These are phyloP conservation scores for Drosophila burlai DNA, from an alignment of 1,140 invertebrate genomes.

Conservation along the genomic window DNA sequence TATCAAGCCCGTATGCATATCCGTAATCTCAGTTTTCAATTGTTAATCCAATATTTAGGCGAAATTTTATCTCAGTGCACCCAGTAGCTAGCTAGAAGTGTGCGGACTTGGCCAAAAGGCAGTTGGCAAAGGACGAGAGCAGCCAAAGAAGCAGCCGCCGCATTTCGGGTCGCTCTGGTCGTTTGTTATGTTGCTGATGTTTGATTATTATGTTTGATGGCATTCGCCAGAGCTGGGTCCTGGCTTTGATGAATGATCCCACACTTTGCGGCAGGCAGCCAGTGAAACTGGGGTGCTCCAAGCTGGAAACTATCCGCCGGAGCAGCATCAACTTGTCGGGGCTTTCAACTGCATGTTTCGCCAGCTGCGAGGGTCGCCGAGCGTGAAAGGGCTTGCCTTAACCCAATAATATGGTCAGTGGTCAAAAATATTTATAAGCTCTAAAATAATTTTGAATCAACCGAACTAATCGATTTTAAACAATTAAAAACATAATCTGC, in stretches of 20 bases:
- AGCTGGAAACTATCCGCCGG: conserved; percentile 43
- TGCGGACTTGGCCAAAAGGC: conserved; percentile 33
- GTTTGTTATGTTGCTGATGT: conserved; percentile 83
- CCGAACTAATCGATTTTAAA: neutral
- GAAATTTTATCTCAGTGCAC: conserved; percentile 1
- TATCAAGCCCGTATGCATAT: too few species aligned
- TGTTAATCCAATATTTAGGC: too few species aligned
- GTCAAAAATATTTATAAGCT: neutral
- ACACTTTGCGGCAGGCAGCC: conserved; percentile 62
- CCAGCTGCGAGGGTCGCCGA: conserved; percentile 20
- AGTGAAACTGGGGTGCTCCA: conserved; percentile 26
- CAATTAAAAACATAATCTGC: neutral
- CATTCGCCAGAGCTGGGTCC: conserved; percentile 55
- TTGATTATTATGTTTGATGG: conserved; percentile 84
- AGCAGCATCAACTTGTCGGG: conserved; percentile 46
- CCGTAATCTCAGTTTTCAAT: neutral
- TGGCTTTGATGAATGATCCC: conserved; percentile 78
- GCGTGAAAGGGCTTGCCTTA: conserved; percentile 35
- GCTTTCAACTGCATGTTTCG: conserved; percentile 58
- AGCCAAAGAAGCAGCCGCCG: conserved; percentile 60
- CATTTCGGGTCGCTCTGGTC: conserved; percentile 71
- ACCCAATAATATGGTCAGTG: conserved; percentile 3
- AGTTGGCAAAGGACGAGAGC: conserved; percentile 31
- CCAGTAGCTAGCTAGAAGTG: conserved; percentile 16
- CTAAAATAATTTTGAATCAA: neutral